Conservation (phyloP, 2,113 vertebrate species). For the Rhea americana region DNA sequence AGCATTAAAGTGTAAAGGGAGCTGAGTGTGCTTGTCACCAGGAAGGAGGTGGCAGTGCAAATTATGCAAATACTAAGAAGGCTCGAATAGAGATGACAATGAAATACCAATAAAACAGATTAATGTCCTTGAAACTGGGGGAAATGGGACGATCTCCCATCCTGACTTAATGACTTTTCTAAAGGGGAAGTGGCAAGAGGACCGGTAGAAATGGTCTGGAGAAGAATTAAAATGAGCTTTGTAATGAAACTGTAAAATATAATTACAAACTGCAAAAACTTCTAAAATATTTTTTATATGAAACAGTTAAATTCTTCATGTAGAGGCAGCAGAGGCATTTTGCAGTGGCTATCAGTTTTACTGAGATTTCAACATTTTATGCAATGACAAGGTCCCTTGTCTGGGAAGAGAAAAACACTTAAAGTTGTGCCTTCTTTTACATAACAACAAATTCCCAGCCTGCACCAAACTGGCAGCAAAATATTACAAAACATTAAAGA, state of each 20-base stretch:
- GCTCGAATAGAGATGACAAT: slow-evolving; percentile 61
- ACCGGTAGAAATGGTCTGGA: slow-evolving; percentile 42
- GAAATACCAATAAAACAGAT: slow-evolving; percentile 81
- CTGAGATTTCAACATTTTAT: slow-evolving; percentile 51
- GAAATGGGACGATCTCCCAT: slow-evolving; percentile 77
- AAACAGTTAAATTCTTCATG: slow-evolving; percentile 22
- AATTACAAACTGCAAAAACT: slow-evolving; percentile 71
- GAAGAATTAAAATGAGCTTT: slow-evolving; percentile 75
- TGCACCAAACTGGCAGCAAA: not conserved
- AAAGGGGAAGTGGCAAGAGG: slow-evolving; percentile 62
- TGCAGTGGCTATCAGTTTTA: slow-evolving; percentile 41
- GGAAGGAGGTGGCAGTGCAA: slow-evolving; percentile 60
- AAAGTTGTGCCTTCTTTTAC: slow-evolving; percentile 48
- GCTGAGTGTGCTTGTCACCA: slow-evolving; percentile 21
- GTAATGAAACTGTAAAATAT: slow-evolving; percentile 74
- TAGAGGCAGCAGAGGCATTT: slow-evolving; percentile 11
- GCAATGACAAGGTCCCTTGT: not conserved
- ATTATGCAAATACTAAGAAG: slow-evolving; percentile 74
- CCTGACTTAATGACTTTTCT: slow-evolving; percentile 75
- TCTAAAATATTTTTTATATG: slow-evolving; percentile 48
- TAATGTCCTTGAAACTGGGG: slow-evolving; percentile 76
- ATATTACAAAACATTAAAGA: slow-evolving; percentile 34
- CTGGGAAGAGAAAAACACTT: slow-evolving; percentile 18
- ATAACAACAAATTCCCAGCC: slow-evolving; percentile 43
- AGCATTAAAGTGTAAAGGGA: slow-evolving; percentile 23